These are phyloP conservation scores for Antennarius striatus DNA, from an alignment of 2,113 vertebrate genomes.

Conservation along the genomic window DNA sequence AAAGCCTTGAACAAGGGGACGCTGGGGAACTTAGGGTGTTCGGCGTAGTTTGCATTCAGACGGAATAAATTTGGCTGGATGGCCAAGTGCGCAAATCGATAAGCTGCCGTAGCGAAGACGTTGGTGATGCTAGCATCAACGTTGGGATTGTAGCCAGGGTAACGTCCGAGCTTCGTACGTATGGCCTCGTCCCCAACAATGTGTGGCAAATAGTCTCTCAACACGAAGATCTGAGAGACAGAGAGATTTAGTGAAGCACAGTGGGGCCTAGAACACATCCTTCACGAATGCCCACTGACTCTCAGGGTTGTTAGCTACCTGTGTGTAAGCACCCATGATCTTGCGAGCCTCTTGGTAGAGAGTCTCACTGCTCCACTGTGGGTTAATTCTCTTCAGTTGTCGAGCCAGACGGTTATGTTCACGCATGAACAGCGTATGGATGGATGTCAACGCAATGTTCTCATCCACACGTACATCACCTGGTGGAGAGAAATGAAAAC, in stretches of 20 bases:
- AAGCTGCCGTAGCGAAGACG: constrained; percentile 87
- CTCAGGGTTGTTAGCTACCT: constrained; percentile 61
- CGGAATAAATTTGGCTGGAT: constrained; percentile 82
- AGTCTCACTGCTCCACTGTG: constrained; percentile 75
- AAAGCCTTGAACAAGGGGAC: constrained; percentile 81
- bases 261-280: not conserved
- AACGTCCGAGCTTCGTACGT: constrained; percentile 67
- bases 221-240: constrained; percentile 83
- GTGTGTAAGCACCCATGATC: constrained; percentile 79
- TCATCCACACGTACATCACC: constrained; percentile 78
- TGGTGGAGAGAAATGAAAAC: constrained; percentile 29
- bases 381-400: constrained; percentile 70
- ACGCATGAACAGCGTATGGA: constrained; percentile 80
- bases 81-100: constrained; percentile 87
- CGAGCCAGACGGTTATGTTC: constrained; percentile 83
- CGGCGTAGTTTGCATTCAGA: constrained; percentile 75
- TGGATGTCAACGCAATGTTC: constrained; percentile 75
- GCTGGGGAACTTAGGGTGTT: constrained; percentile 62
- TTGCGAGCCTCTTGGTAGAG: constrained; percentile 82
- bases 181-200: constrained; percentile 68
- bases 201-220: constrained; percentile 85
- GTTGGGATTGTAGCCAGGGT: constrained; percentile 74
- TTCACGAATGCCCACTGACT: not conserved
- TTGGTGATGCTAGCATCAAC: constrained; percentile 86
- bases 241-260: not conserved